Evolutionary conservation across 2,797 vertebrate genomes (phyloP), one percentile per base, ranked within the genome.

Genomic region (Sylvia borin): DNA sequence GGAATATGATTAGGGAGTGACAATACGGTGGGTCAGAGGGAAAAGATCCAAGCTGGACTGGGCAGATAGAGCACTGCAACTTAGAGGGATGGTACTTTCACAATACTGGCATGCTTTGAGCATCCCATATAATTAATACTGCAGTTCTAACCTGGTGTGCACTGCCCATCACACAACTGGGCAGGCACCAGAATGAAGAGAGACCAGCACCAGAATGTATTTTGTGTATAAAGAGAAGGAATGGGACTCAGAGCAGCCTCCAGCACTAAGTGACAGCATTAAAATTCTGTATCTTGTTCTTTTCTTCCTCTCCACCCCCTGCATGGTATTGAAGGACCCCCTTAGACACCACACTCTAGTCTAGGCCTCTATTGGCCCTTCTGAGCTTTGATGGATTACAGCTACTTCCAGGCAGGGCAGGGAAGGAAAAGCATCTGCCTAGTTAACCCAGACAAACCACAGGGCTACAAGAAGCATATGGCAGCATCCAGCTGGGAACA

Each of bases 401-500:
- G 53, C 53, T 93, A 32, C 88, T 87, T 91, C 64, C 77, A 91
- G 78, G 21, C 55, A 75, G 80, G 78, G 57, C 51, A 79, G 27
- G 42, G 72, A 67, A 76, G 42, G 53, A 32, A 31, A 2, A 80
- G 11, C 27, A 74, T 85, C 61, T 62, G 24, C 72, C 51, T 54
- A 78, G 65, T 26, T 32, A 83, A 54, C 13, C 43, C 68, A 81
- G 34, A 78, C 3, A 11, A 94, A 85, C 79, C 82, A 55, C 58
- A 83, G 29, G 68, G 60, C 64, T 74, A 50, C 45, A 70, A 42
- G 50, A 58, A 93, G 11, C 0, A 0, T 85, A 47, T 29, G 7
- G 62, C 51, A 80, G 51, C 40, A 88, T 72, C 75, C 87, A 91
- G 34, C 93, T 91, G 90, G 85, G 57, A 95, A 74, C 34, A 80